Evolutionary conservation across 2,888 invertebrate species (phyloP).

Genomic region (Omphaloscelis lunosa): DNA sequence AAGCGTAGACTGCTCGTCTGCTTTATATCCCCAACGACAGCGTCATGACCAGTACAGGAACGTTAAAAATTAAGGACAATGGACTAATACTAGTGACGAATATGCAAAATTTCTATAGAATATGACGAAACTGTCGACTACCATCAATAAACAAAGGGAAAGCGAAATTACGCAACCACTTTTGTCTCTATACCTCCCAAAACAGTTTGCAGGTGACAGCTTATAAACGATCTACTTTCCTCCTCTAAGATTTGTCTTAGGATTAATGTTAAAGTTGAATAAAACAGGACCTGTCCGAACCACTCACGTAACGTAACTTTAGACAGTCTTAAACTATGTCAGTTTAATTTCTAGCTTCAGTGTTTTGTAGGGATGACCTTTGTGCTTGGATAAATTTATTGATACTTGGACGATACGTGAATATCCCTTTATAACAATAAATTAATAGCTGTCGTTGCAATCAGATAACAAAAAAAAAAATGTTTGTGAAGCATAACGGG

Average conservation of each 20-base stretch:
- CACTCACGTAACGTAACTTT: not conserved
- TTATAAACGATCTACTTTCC: not conserved
- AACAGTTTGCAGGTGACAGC: not conserved
- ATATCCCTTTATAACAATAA: too few relatives aligned
- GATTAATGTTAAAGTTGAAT: not conserved
- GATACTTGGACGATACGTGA: not conserved
- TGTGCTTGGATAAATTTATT: not conserved
- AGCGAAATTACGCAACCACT: not conserved
- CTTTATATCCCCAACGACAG: too few relatives aligned
- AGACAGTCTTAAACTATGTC: not conserved
- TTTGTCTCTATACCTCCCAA: not conserved
- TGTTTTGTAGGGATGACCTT: not conserved
- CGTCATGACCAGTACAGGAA: not conserved
- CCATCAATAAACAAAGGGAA: not conserved
- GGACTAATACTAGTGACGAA: not conserved
- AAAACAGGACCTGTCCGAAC: not conserved
- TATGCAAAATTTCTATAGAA: not conserved
- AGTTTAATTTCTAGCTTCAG: not conserved
- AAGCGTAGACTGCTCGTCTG: not conserved
- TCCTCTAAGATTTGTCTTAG: not conserved
- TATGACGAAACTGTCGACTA: not conserved
- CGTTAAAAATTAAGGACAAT: not conserved
- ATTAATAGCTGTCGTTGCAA: too few relatives aligned
- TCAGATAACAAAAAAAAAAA: not conserved
- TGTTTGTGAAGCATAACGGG: too few relatives aligned